Evolutionary conservation across 53 echinoderm and acorn worm genomes (phyloP).

Genomic region (Stichopus horrens): DNA sequence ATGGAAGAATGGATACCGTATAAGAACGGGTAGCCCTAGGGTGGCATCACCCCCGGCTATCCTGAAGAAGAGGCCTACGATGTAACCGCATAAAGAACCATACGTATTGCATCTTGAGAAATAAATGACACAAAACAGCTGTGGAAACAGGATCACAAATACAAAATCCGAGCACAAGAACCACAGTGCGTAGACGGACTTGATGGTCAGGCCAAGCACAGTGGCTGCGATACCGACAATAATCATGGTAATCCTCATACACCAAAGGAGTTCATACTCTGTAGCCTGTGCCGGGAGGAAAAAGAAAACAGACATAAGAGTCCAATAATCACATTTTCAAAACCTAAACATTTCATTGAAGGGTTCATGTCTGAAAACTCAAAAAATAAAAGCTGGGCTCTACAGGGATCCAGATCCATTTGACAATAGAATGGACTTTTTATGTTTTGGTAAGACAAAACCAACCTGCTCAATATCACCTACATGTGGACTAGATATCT

Average conservation of each 20-base stretch:
- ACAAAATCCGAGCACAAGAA: slow-evolving; percentile 99
- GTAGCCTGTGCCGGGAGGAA: slow-evolving; percentile 71
- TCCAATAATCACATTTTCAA: no score
- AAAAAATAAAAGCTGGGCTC: no score
- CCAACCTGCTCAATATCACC: no score
- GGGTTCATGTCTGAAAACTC: no score
- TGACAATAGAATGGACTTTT: no score
- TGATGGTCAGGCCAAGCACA: slow-evolving; percentile 81
- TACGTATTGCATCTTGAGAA: slow-evolving; percentile 75
- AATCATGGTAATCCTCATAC: slow-evolving; percentile 81
- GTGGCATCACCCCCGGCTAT: slow-evolving; percentile 61
- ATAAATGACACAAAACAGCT: slow-evolving; percentile 96
- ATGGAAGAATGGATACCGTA: slow-evolving; percentile 65
- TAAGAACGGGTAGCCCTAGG: slow-evolving; percentile 55
- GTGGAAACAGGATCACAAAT: slow-evolving; percentile 92
- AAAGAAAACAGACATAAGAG: background rate
- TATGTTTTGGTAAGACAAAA: no score
- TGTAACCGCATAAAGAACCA: slow-evolving; percentile 66
- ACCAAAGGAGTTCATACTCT: slow-evolving; percentile 88
- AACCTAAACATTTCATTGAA: no score
- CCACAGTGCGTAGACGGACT: slow-evolving; percentile 95
- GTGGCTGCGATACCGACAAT: slow-evolving; percentile 73
- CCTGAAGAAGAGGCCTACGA: slow-evolving; percentile 62
- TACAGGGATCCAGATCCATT: no score
- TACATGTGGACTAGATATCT: no score